Percentiles rank a stretch among this genome's conserved stretches.
These are phyloP conservation scores for Xenopus laevis DNA, from an alignment of 2,113 vertebrate species.

Conservation along the genomic window DNA sequence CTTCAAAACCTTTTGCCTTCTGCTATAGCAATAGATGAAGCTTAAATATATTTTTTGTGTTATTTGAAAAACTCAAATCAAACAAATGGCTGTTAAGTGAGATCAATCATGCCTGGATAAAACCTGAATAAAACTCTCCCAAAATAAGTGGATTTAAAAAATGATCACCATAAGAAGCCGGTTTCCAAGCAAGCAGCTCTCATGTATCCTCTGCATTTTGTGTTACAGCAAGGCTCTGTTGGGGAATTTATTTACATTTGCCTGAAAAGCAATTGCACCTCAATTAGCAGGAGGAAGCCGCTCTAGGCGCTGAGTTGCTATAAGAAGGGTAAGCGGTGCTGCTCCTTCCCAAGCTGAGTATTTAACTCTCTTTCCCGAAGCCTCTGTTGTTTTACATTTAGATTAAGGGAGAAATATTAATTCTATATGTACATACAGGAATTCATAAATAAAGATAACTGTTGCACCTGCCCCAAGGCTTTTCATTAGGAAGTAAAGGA, in stretches of 20 bases:
- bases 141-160: slow-evolving; percentile 6
- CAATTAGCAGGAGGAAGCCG: slow-evolving; percentile 34
- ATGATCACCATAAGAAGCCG: slow-evolving; percentile 9
- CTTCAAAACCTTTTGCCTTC: too few relatives aligned
- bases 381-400: background rate
- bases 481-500: too few relatives aligned
- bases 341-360: slow-evolving; percentile 2
- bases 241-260: slow-evolving; percentile 44
- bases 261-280: slow-evolving; percentile 33
- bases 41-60: too few relatives aligned
- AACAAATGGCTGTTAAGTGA: too few relatives aligned
- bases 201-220: slow-evolving; percentile 17
- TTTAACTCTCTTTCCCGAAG: background rate
- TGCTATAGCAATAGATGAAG: too few relatives aligned
- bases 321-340: slow-evolving; percentile 4
- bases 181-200: slow-evolving; percentile 18
- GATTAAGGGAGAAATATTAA: background rate
- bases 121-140: too few relatives aligned
- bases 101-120: too few relatives aligned
- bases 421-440: background rate
- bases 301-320: background rate
- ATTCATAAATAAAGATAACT: too few relatives aligned
- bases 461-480: too few relatives aligned
- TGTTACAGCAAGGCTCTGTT: slow-evolving; percentile 25
- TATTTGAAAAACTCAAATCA: too few relatives aligned